These are phyloP conservation scores for Glossosoma conforme DNA, from an alignment of 1,140 invertebrate genomes.

Conservation along the genomic window DNA sequence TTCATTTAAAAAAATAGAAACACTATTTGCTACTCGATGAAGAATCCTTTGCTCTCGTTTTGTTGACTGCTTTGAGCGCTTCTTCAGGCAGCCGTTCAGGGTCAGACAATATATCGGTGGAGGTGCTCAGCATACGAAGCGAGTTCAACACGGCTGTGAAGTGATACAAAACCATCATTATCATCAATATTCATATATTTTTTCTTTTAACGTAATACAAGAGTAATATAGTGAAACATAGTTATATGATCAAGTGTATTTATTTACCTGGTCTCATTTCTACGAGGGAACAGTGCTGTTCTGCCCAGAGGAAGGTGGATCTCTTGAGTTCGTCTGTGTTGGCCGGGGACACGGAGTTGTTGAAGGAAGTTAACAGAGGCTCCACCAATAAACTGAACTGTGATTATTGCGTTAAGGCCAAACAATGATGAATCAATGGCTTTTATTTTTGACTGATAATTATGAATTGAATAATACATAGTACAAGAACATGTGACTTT, in stretches of 20 bases:
- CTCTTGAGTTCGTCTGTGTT: conserved; percentile 88
- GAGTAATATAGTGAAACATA: neutral
- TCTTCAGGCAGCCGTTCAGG: conserved; percentile 84
- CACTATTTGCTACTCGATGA: conserved; percentile 18
- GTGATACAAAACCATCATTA: conserved; percentile 14
- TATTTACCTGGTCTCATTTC: conserved; percentile 83
- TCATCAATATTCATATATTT: too few species aligned
- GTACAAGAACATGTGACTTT: too few species aligned
- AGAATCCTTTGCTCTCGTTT: conserved; percentile 22
- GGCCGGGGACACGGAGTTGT: conserved; percentile 83
- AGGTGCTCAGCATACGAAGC: conserved; percentile 82
- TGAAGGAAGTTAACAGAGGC: conserved; percentile 84
- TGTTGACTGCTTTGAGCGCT: conserved; percentile 58
- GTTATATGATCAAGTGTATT: conserved; percentile 4
- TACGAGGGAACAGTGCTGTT: conserved; percentile 91
- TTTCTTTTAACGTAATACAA: too few species aligned
- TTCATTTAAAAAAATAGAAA: neutral
- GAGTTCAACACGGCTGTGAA: conserved; percentile 87
- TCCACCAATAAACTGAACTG: conserved; percentile 90
- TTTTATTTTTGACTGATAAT: conserved; percentile 29
- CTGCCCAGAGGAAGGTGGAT: conserved; percentile 88
- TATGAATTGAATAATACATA: too few species aligned
- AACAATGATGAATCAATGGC: too few species aligned
- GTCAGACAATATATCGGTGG: conserved; percentile 87
- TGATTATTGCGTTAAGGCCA: conserved; percentile 12